phyloP scores from a whole-genome alignment of 2,888 invertebrate species.

The Notodonta dromedarius region DNA sequence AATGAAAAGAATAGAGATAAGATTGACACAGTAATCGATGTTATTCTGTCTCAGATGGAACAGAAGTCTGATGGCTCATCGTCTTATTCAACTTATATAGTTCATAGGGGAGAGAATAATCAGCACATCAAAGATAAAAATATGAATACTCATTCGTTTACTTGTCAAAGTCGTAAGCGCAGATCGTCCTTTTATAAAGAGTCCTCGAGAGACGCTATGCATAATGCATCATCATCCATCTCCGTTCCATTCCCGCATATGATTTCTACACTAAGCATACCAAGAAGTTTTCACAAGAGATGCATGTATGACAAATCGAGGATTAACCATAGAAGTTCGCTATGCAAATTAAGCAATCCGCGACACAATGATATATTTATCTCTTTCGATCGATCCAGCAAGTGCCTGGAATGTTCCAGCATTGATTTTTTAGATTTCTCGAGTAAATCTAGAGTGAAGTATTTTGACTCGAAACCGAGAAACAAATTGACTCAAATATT shows the following conservation, averaged over 20 bases:
- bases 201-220: constrained; percentile 9
- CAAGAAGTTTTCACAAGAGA: constrained; percentile 53
- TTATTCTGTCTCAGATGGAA: constrained; percentile 53
- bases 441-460: constrained; percentile 51
- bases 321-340: constrained; percentile 16
- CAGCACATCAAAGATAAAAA: constrained; percentile 48
- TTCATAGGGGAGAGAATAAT: constrained; percentile 43
- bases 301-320: constrained; percentile 20
- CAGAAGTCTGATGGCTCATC: constrained; percentile 39
- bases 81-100: constrained; percentile 57
- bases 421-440: constrained; percentile 57
- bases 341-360: constrained; percentile 35
- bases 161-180: constrained; percentile 37
- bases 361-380: constrained; percentile 43
- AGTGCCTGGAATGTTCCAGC: constrained; percentile 45
- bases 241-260: constrained; percentile 56
- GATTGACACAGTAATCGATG: constrained; percentile 57
- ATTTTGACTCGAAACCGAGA: constrained; percentile 25
- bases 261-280: constrained; percentile 71
- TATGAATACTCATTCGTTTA: constrained; percentile 34
- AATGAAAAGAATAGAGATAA: constrained; percentile 55
- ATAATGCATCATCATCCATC: constrained; percentile 16
- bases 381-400: constrained; percentile 38
- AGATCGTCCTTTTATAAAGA: constrained; percentile 19
- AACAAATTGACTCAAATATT: constrained; percentile 39